A percentile compares a stretch with the other conserved stretches of the same genome.
phyloP scores from a whole-genome alignment of 2,888 invertebrate species.

The Limnephilus auricula region DNA sequence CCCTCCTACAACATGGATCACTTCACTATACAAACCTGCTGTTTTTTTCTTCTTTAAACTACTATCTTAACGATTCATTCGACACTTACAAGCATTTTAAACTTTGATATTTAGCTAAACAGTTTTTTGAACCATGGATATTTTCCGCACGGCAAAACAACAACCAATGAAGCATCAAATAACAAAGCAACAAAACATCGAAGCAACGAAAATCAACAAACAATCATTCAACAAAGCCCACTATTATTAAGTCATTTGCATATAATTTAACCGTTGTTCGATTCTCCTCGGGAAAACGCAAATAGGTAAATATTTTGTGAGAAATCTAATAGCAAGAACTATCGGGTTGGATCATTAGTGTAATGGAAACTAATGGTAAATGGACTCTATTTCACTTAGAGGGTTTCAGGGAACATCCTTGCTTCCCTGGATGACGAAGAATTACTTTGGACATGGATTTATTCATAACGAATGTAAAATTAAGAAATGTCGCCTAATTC shows the following conservation, averaged over 20 bases:
- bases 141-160: background rate
- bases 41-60: background rate
- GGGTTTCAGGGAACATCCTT: background rate
- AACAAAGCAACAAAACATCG: too few relatives aligned
- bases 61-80: background rate
- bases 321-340: conserved; percentile 57
- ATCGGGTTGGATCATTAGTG: conserved; percentile 40
- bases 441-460: background rate
- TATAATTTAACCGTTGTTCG: background rate
- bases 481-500: background rate
- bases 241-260: conserved; percentile 39
- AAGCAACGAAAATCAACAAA: conserved; percentile 7
- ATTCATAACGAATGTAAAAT: background rate
- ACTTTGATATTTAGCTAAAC: background rate
- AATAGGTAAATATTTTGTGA: conserved; percentile 54
- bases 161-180: background rate
- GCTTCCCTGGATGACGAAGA: background rate
- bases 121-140: too few relatives aligned
- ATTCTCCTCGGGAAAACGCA: background rate
- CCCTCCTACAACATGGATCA: background rate
- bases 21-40: too few relatives aligned
- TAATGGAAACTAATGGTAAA: conserved; percentile 62
- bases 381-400: conserved; percentile 1
- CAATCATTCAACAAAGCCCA: conserved; percentile 19
- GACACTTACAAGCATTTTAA: background rate